Percentiles rank a stretch among this genome's conserved stretches.
phyloP scores from a whole-genome alignment of 2,888 invertebrate genomes.

The Amblyjoppa proteus region DNA sequence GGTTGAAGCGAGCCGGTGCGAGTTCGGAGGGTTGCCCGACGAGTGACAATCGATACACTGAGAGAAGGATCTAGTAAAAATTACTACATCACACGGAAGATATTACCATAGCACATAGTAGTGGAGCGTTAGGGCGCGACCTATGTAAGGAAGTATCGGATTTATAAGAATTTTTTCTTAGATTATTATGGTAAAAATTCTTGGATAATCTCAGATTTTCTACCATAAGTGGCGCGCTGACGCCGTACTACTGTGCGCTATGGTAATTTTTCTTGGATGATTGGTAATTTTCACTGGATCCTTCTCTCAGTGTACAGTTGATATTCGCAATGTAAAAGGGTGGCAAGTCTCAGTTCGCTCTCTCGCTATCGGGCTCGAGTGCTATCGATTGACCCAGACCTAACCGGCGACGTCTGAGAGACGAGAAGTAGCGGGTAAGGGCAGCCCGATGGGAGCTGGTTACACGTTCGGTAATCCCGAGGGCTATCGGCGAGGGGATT shows the following conservation, averaged over 20 bases:
- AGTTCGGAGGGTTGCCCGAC: neutral
- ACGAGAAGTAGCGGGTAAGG: neutral
- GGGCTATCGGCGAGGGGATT: neutral
- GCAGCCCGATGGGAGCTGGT: neutral
- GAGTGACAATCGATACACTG: neutral
- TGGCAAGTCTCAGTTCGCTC: neutral
- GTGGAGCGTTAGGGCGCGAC: no score
- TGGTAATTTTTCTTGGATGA: no score
- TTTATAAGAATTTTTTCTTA: no score
- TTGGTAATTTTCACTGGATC: no score
- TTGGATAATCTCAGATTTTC: no score
- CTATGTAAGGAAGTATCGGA: no score
- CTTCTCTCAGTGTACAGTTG: neutral
- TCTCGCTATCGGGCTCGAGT: slow-evolving; percentile 31
- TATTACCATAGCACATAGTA: no score
- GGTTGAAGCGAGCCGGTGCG: neutral
- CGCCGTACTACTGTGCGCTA: no score
- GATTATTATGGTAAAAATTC: no score
- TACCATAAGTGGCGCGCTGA: no score
- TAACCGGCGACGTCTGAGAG: slow-evolving; percentile 15
- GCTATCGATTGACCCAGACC: slow-evolving; percentile 64
- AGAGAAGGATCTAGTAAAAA: no score
- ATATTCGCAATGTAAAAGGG: neutral
- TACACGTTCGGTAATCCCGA: slow-evolving; percentile 13
- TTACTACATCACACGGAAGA: no score